These are phyloP conservation scores for Spizaetus ornatus DNA, from an alignment of 2,113 vertebrate species.

Conservation along the genomic window DNA sequence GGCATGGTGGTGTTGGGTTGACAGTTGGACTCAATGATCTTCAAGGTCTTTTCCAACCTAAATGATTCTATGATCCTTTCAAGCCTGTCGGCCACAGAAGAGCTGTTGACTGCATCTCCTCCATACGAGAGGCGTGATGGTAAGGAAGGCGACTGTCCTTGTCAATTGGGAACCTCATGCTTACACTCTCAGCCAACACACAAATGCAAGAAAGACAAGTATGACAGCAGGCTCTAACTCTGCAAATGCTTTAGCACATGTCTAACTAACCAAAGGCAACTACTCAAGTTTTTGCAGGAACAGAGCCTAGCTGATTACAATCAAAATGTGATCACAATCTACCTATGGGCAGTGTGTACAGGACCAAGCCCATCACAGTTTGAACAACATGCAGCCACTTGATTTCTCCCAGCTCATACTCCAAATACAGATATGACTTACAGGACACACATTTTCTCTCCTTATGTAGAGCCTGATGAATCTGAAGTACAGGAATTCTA, in stretches of 20 bases:
- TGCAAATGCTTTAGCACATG: not conserved
- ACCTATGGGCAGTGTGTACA: fast-evolving
- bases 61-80: not conserved
- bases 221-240: not conserved
- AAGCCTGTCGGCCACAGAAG: not conserved
- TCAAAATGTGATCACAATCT: not conserved
- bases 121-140: fast-evolving
- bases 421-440: not conserved
- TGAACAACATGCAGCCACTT: not conserved
- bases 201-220: not conserved
- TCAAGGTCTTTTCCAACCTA: too few relatives aligned
- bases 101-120: not conserved
- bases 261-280: not conserved
- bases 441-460: not conserved
- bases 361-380: not conserved
- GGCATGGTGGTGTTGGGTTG: too few relatives aligned
- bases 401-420: not conserved
- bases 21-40: too few relatives aligned
- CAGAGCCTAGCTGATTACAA: not conserved
- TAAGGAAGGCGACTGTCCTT: fast-evolving
- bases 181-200: not conserved
- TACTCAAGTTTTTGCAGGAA: not conserved
- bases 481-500: not conserved
- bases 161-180: not conserved
- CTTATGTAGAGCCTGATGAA: not conserved